phyloP scores from a whole-genome alignment of 2,797 vertebrate genomes.

The Epinephelus malabaricus region DNA sequence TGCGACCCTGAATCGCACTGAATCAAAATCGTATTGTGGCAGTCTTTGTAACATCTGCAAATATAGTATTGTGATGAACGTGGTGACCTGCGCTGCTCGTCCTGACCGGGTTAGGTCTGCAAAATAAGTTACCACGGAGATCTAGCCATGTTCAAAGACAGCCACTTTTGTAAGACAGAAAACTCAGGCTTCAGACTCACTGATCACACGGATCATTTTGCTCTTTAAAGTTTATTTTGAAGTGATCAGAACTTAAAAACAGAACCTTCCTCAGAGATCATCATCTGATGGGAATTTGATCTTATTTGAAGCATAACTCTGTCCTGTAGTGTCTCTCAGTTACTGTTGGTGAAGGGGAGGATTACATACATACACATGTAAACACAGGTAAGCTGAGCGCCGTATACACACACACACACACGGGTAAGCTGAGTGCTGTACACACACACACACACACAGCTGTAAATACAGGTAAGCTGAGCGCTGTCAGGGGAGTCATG shows the following conservation, averaged over 20 bases:
- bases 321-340: neutral
- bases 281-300: neutral
- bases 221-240: neutral
- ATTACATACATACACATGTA: slow-evolving; percentile 32
- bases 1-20: too few relatives aligned
- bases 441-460: neutral
- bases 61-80: too few relatives aligned
- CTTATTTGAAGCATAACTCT: neutral
- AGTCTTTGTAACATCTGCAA: too few relatives aligned
- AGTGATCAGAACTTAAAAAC: too few relatives aligned
- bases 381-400: slow-evolving; percentile 16
- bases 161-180: too few relatives aligned
- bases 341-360: neutral
- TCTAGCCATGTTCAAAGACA: too few relatives aligned
- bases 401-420: slow-evolving; percentile 2
- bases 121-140: too few relatives aligned
- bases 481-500: slow-evolving; percentile 23
- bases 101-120: too few relatives aligned
- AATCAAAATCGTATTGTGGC: too few relatives aligned
- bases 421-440: slow-evolving; percentile 44
- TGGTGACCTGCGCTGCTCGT: too few relatives aligned
- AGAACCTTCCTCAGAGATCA: too few relatives aligned
- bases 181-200: neutral
- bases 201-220: neutral
- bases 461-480: slow-evolving; percentile 44